Evolutionary conservation across 1,140 invertebrate genomes (phyloP).

Genomic region (Drosophila setifemur): DNA sequence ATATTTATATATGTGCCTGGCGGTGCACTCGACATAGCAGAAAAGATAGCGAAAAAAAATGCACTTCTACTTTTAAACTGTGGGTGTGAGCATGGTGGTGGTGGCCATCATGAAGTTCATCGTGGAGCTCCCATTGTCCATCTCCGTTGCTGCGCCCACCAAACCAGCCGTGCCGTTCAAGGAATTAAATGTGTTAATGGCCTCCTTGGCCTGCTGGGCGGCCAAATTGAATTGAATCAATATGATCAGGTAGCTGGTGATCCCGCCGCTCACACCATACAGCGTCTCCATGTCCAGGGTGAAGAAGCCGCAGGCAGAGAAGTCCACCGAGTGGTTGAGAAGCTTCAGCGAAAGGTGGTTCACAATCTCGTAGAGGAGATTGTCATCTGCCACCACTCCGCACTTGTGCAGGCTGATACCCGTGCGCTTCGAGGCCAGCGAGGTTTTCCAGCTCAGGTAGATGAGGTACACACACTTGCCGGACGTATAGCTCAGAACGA

Average conservation of each 20-base stretch:
- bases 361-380: slow-evolving; percentile 79
- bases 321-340: slow-evolving; percentile 80
- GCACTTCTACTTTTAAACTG: slow-evolving; percentile 11
- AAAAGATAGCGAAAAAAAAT: neutral
- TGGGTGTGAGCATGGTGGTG: slow-evolving; percentile 58
- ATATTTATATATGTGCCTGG: slow-evolving; percentile 38
- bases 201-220: slow-evolving; percentile 78
- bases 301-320: slow-evolving; percentile 81
- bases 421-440: slow-evolving; percentile 76
- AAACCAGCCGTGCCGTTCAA: slow-evolving; percentile 65
- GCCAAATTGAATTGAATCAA: slow-evolving; percentile 82
- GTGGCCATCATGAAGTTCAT: slow-evolving; percentile 43
- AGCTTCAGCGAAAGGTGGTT: slow-evolving; percentile 81
- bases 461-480: slow-evolving; percentile 81
- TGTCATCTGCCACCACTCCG: slow-evolving; percentile 76
- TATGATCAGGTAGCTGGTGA: slow-evolving; percentile 81
- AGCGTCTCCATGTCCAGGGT: slow-evolving; percentile 81
- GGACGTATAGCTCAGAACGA: slow-evolving; percentile 71
- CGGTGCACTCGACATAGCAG: slow-evolving; percentile 16
- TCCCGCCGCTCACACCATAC: slow-evolving; percentile 80
- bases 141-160: slow-evolving; percentile 55
- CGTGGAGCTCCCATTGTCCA: slow-evolving; percentile 46
- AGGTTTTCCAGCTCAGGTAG: slow-evolving; percentile 80
- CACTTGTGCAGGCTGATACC: slow-evolving; percentile 80
- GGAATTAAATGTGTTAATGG: slow-evolving; percentile 61